These are phyloP conservation scores for Hepsetus odoe DNA, from an alignment of 2,113 vertebrate species.

Conservation along the genomic window DNA sequence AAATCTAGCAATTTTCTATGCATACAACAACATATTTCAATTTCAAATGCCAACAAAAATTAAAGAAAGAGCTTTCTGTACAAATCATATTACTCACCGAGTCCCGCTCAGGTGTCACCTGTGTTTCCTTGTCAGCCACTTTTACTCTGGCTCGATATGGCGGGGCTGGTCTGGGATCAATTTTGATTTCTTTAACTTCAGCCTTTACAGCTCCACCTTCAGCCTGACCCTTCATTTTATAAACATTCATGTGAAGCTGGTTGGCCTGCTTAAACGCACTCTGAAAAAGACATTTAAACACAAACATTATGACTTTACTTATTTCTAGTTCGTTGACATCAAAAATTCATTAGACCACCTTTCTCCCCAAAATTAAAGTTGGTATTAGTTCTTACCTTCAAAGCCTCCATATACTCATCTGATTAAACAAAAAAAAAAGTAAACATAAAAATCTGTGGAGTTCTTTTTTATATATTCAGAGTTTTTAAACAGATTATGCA, in stretches of 20 bases:
- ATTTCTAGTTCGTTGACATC: neutral
- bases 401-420: slow-evolving; percentile 97
- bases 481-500: too few relatives aligned
- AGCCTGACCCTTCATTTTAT: slow-evolving; percentile 74
- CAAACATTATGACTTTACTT: neutral
- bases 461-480: neutral
- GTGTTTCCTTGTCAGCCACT: slow-evolving; percentile 80
- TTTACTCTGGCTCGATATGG: slow-evolving; percentile 77
- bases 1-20: neutral
- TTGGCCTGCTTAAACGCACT: slow-evolving; percentile 90
- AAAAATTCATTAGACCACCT: neutral
- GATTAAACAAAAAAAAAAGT: neutral
- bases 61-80: neutral
- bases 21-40: too few relatives aligned
- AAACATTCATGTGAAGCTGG: slow-evolving; percentile 90
- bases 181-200: slow-evolving; percentile 73
- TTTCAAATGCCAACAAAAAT: neutral
- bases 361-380: neutral
- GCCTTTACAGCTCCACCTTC: slow-evolving; percentile 67
- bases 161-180: slow-evolving; percentile 80
- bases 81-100: slow-evolving; percentile 63
- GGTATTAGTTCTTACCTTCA: slow-evolving; percentile 82
- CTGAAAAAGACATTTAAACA: slow-evolving; percentile 63
- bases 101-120: slow-evolving; percentile 77
- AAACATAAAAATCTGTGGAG: neutral